Evolutionary conservation across 2,113 vertebrate genomes (phyloP).

Genomic region (Corythoichthys intestinalis): DNA sequence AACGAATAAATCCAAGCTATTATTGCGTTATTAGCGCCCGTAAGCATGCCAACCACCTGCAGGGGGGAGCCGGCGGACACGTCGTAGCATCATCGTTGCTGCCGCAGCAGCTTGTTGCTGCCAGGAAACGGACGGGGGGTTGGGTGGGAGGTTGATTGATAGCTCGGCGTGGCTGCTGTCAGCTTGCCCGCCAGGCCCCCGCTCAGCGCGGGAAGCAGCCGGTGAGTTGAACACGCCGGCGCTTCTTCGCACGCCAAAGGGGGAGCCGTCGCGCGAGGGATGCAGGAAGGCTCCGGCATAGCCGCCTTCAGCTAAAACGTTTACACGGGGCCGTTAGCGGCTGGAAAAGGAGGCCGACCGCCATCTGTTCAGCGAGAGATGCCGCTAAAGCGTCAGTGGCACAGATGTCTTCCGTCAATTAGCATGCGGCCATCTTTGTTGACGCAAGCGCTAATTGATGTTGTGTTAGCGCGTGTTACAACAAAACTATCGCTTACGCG

Average conservation of each 20-base stretch:
- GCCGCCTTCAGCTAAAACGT: conserved; percentile 33
- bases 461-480: too few species aligned
- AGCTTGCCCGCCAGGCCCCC: conserved; percentile 41
- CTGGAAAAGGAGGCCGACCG: neutral
- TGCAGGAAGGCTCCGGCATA: conserved; percentile 24
- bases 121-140: neutral
- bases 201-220: conserved; percentile 37
- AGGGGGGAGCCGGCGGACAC: too few species aligned
- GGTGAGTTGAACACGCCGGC: conserved; percentile 16
- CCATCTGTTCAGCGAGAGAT: conserved; percentile 35
- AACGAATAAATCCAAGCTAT: too few species aligned
- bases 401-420: conserved; percentile 1
- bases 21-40: too few species aligned
- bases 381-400: neutral
- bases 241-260: conserved; percentile 11
- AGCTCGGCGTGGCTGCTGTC: conserved; percentile 36
- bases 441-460: neutral
- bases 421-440: neutral
- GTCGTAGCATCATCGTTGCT: too few species aligned
- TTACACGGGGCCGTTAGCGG: conserved; percentile 40
- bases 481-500: too few species aligned
- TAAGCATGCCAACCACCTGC: too few species aligned
- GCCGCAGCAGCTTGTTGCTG: conserved; percentile 2
- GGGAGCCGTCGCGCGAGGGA: neutral
- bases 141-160: neutral